A percentile compares a stretch with the other conserved stretches of the same genome.
Evolutionary conservation across 2,797 vertebrate species (phyloP).

Genomic region (Lithobates sylvaticus): DNA sequence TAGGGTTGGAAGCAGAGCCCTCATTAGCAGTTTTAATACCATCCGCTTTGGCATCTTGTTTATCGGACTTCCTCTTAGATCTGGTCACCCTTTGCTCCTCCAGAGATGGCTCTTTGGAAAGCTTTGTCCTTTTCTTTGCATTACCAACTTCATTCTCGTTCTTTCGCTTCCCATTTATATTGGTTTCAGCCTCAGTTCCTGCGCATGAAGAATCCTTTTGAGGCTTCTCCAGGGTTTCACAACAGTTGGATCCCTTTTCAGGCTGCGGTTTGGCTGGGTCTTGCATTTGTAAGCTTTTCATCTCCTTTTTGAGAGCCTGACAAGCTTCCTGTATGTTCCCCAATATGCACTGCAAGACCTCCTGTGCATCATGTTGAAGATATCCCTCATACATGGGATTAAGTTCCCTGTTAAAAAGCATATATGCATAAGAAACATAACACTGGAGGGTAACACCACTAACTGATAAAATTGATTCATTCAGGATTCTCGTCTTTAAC

Average conservation of each 20-base stretch:
- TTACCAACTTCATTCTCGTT: constrained; percentile 90
- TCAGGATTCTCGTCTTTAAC: too few species aligned
- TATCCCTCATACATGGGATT: constrained; percentile 99
- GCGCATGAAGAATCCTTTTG: not conserved
- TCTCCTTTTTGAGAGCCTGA: constrained; percentile 87
- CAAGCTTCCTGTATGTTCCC: constrained; percentile 95
- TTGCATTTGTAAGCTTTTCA: constrained; percentile 68
- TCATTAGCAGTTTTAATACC: constrained; percentile 71
- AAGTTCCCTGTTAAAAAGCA: constrained; percentile 81
- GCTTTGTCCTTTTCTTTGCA: constrained; percentile 91
- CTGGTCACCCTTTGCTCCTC: constrained; percentile 84
- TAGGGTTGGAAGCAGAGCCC: constrained; percentile 71
- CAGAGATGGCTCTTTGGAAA: constrained; percentile 78
- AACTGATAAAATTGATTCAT: too few species aligned
- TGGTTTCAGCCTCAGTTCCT: constrained; percentile 49
- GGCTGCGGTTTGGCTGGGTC: constrained; percentile 45
- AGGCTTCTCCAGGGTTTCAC: not conserved
- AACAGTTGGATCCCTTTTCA: constrained; percentile 16
- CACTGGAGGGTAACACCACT: too few species aligned
- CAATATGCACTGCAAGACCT: constrained; percentile 95
- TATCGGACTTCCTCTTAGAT: constrained; percentile 89
- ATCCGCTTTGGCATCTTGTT: constrained; percentile 71
- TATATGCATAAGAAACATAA: not conserved
- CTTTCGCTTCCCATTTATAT: constrained; percentile 88
- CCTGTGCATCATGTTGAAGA: constrained; percentile 97